phyloP scores from a whole-genome alignment of 2,888 invertebrate species.

The Caenorhabditis virilis region DNA sequence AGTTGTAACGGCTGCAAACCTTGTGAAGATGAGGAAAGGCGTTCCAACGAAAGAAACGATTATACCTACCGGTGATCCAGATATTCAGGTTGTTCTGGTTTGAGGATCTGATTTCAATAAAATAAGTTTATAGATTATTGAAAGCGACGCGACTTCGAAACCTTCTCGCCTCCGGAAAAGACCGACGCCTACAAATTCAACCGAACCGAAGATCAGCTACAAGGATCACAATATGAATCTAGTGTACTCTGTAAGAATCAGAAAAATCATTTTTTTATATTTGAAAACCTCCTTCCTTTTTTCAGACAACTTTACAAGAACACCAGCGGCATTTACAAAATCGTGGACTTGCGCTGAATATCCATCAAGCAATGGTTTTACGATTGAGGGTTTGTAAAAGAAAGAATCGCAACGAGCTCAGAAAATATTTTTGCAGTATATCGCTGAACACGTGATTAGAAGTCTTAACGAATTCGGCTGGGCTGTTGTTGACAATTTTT shows the following conservation, averaged over 20 bases:
- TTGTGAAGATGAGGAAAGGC: no score
- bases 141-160: constrained; percentile 11
- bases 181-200: constrained; percentile 30
- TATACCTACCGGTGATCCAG: constrained; percentile 33
- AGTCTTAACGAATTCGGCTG: constrained; percentile 66
- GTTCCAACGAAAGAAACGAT: constrained; percentile 15
- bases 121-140: constrained; percentile 40
- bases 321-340: constrained; percentile 36
- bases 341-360: constrained; percentile 30
- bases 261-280: neutral
- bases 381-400: constrained; percentile 40
- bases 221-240: constrained; percentile 58
- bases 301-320: constrained; percentile 54
- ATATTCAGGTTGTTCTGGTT: constrained; percentile 27
- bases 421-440: constrained; percentile 40
- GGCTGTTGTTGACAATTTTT: constrained; percentile 66
- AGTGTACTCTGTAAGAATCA: constrained; percentile 48
- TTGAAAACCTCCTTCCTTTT: constrained; percentile 3
- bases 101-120: no score
- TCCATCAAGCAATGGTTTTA: constrained; percentile 57
- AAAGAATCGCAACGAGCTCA: neutral
- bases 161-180: constrained; percentile 14
- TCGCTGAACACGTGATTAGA: constrained; percentile 63
- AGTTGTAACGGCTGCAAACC: neutral
- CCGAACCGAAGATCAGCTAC: constrained; percentile 35